phyloP scores from a whole-genome alignment of 2,888 invertebrate species.

The Chironomus riparius region DNA sequence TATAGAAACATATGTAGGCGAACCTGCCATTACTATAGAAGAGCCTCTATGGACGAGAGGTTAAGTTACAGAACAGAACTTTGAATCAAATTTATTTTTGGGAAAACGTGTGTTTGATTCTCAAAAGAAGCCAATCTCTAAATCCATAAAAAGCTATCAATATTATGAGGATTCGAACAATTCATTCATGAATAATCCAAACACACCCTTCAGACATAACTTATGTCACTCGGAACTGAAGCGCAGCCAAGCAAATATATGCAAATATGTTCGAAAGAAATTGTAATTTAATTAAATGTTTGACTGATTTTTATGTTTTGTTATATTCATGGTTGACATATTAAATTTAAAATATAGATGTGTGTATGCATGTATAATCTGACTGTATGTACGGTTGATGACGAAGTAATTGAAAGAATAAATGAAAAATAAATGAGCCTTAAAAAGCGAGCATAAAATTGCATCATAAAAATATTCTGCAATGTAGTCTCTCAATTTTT shows the following conservation, averaged over 20 bases:
- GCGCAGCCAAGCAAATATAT: no score
- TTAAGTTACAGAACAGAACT: no score
- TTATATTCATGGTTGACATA: not conserved
- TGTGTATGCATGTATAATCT: not conserved
- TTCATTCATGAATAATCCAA: no score
- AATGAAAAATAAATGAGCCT: not conserved
- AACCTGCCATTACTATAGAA: no score
- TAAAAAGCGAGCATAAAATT: slow-evolving; percentile 1
- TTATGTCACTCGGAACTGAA: not conserved
- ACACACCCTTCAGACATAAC: no score
- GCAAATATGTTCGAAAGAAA: not conserved
- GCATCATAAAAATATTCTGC: not conserved
- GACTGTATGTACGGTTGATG: not conserved
- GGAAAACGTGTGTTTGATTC: no score
- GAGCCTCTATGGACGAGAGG: no score
- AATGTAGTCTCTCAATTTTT: not conserved
- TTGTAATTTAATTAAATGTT: slow-evolving; percentile 19
- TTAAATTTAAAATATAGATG: not conserved
- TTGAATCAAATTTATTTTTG: no score
- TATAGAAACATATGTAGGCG: no score
- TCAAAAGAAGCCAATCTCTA: no score
- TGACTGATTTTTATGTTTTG: slow-evolving; percentile 10
- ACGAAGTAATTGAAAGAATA: not conserved
- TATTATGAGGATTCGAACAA: no score
- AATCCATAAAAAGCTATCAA: no score